Evolutionary conservation across 1,140 invertebrate genomes (phyloP).

Genomic region (Heliconius eleuchia): DNA sequence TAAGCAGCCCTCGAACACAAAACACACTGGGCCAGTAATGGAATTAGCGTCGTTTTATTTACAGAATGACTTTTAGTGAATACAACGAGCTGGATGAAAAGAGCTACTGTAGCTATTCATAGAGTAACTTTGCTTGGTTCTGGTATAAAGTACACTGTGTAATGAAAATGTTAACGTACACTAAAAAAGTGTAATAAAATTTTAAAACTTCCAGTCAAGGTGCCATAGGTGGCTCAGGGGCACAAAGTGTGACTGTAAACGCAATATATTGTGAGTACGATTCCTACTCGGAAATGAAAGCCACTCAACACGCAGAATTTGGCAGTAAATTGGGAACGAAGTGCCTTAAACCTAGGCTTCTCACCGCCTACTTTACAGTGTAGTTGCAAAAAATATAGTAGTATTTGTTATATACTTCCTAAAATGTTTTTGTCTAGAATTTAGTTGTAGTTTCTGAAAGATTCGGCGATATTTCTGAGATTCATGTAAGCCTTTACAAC

Average conservation of each 20-base stretch:
- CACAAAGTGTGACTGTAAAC: background rate
- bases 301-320: no score
- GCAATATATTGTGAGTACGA: background rate
- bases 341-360: no score
- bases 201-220: background rate
- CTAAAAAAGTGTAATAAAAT: background rate
- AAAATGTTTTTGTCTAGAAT: no score
- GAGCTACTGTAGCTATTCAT: background rate
- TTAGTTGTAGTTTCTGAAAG: no score
- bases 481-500: no score
- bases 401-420: no score
- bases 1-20: background rate
- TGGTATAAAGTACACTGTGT: background rate
- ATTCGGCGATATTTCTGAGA: no score
- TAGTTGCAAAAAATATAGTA: no score
- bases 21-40: slow-evolving; percentile 1
- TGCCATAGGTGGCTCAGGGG: no score
- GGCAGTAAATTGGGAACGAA: no score
- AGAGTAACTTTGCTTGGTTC: background rate
- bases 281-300: no score
- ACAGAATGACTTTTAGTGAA: slow-evolving; percentile 6
- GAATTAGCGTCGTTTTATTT: slow-evolving; percentile 4
- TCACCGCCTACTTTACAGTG: no score
- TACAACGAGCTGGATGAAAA: background rate
- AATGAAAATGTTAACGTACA: background rate